Conservation (phyloP, 2,113 vertebrate genomes). For the Micronycteris hirsuta region DNA sequence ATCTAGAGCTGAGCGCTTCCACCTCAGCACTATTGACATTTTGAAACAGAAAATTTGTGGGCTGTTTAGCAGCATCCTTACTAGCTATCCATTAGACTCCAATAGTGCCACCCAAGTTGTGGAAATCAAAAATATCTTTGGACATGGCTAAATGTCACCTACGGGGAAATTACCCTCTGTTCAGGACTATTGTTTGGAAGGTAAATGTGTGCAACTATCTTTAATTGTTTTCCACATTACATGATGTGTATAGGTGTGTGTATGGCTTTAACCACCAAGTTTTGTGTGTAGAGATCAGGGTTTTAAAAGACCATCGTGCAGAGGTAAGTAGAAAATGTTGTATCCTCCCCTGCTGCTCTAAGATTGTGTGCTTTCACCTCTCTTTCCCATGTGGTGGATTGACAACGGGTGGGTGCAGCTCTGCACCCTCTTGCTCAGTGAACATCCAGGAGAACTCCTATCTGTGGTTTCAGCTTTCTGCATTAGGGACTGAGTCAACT, state of each 20-base stretch:
- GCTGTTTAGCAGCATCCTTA: neutral
- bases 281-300: neutral
- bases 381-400: neutral
- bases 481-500: neutral
- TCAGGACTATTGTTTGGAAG: neutral
- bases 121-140: neutral
- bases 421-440: neutral
- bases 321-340: neutral
- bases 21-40: neutral
- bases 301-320: neutral
- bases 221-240: neutral
- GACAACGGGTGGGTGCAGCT: neutral
- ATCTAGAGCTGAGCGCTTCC: neutral
- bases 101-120: neutral
- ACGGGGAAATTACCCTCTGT: neutral
- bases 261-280: neutral
- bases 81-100: neutral
- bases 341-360: neutral
- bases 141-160: neutral
- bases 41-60: neutral
- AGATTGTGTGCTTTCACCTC: neutral
- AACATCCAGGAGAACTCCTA: neutral
- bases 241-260: neutral
- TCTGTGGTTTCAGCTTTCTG: neutral
- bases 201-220: neutral